Evolutionary conservation across 2,113 vertebrate species (phyloP).

Genomic region (Myodes glareolus): DNA sequence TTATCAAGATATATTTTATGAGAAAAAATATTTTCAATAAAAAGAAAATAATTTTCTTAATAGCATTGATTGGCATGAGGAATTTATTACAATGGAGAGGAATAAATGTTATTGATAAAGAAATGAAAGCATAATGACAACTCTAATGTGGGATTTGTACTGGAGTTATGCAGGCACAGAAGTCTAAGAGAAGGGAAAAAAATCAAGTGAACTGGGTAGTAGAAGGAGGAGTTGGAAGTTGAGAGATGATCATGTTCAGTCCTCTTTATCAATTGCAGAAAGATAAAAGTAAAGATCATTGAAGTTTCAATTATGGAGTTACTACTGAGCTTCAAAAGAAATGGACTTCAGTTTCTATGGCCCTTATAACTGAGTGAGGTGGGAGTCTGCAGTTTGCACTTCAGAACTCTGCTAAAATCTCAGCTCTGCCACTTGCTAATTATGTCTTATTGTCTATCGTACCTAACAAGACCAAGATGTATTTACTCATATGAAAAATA

Average conservation of each 20-base stretch:
- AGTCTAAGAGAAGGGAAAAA: neutral
- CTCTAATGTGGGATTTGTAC: neutral
- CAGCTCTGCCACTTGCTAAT: neutral
- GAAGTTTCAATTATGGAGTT: neutral
- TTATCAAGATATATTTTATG: no score
- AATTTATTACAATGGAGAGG: neutral
- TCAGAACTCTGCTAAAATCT: neutral
- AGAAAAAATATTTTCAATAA: neutral
- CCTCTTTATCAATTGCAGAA: neutral
- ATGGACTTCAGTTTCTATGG: neutral
- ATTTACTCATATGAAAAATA: neutral
- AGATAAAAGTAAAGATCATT: neutral
- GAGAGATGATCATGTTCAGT: neutral
- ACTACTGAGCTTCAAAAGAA: neutral
- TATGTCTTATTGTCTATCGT: neutral
- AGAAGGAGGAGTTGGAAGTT: neutral
- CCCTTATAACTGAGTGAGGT: neutral
- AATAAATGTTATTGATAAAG: neutral
- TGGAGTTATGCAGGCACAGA: neutral
- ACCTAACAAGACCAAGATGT: neutral
- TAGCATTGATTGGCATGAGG: neutral
- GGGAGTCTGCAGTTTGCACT: neutral
- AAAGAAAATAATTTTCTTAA: neutral
- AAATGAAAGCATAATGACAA: neutral
- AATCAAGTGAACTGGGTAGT: neutral